phyloP scores from a whole-genome alignment of 2,113 vertebrate genomes.

The Malaclemys terrapin region DNA sequence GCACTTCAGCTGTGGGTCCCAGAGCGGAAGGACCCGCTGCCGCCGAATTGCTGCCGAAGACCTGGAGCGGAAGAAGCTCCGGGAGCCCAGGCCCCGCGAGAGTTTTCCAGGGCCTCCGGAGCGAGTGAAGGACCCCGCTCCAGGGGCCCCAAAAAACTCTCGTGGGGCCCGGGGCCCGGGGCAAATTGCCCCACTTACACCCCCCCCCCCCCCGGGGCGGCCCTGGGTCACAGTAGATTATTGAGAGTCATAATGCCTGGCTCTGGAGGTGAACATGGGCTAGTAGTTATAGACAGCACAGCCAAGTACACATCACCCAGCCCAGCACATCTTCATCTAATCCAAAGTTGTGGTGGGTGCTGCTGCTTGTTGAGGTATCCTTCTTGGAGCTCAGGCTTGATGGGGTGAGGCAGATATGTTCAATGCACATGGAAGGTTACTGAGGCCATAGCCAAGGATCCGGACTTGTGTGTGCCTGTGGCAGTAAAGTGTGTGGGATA shows the following conservation, averaged over 20 bases:
- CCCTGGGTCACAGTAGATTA: not conserved
- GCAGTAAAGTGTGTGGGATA: not conserved
- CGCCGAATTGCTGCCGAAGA: no score
- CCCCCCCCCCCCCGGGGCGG: no score
- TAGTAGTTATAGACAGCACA: slow-evolving; percentile 15
- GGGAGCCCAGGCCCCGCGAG: no score
- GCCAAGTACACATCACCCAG: not conserved
- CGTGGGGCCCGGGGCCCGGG: no score
- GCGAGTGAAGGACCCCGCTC: no score
- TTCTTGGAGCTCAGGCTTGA: not conserved
- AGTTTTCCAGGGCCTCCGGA: no score
- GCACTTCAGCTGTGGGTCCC: no score
- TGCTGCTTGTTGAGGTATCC: not conserved
- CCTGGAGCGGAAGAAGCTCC: no score
- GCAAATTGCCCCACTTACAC: no score
- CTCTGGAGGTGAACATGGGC: not conserved
- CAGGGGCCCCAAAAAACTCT: no score
- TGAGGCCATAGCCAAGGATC: not conserved
- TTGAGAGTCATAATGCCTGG: not conserved
- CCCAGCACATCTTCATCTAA: not conserved
- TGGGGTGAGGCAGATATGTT: rapidly evolving
- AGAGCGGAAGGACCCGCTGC: no score
- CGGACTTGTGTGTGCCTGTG: not conserved
- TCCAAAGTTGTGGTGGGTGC: not conserved
- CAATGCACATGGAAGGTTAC: not conserved